These are phyloP conservation scores for Erebia epiphron DNA, from an alignment of 2,888 invertebrate species.

Conservation along the genomic window DNA sequence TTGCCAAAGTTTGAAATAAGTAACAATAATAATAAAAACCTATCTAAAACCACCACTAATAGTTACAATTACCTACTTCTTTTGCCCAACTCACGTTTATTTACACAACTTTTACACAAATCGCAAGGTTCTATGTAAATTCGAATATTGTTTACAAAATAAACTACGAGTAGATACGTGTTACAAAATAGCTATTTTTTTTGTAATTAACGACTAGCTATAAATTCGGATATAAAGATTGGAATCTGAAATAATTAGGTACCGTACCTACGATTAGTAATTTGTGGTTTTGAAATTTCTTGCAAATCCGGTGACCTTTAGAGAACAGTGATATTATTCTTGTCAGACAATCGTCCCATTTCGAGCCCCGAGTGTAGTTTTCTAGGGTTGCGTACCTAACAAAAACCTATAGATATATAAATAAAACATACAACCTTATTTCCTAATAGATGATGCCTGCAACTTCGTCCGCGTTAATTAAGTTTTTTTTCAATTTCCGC, in stretches of 20 bases:
- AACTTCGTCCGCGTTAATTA: too few species aligned
- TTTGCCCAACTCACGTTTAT: constrained; percentile 6
- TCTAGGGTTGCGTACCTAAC: too few species aligned
- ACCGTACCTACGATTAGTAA: not conserved
- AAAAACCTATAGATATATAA: too few species aligned
- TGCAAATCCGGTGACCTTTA: not conserved
- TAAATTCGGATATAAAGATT: constrained; percentile 8
- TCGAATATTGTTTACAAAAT: constrained; percentile 16
- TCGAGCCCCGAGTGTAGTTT: too few species aligned
- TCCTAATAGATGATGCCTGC: too few species aligned
- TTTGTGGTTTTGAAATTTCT: not conserved
- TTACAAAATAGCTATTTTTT: not conserved
- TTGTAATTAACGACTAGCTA: constrained; percentile 11
- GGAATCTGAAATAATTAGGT: constrained; percentile 10
- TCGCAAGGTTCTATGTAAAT: constrained; percentile 25
- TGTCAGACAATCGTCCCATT: too few species aligned
- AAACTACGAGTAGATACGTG: not conserved
- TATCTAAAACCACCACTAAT: not conserved
- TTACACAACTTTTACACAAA: constrained; percentile 22
- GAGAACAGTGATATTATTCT: not conserved
- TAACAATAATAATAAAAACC: constrained; percentile 8
- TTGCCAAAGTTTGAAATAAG: constrained; percentile 1
- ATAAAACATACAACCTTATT: too few species aligned
- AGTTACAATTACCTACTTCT: not conserved
- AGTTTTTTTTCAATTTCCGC: too few species aligned